Evolutionary conservation across 1,140 invertebrate species (phyloP).

Genomic region (Saccostrea glomerata): DNA sequence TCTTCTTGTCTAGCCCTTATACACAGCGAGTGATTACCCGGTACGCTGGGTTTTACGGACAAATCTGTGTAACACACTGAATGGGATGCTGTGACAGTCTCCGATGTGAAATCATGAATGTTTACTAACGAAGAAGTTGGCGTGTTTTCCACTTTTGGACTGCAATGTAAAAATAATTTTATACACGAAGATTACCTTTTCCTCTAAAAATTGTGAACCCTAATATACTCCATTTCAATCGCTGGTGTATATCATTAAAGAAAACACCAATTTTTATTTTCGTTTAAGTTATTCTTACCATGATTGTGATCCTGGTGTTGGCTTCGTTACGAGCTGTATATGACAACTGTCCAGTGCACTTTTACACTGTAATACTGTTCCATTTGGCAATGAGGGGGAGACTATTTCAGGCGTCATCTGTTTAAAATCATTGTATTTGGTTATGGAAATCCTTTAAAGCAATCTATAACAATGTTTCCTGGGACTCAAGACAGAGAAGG

Average conservation of each 20-base stretch:
- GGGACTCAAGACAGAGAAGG: too few relatives aligned
- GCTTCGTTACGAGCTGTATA: neutral
- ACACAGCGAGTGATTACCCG: neutral
- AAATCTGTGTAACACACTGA: neutral
- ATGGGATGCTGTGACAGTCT: neutral
- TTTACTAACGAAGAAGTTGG: neutral
- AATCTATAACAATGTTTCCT: too few relatives aligned
- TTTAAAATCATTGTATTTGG: neutral
- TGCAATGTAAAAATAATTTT: neutral
- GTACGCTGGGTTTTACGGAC: neutral
- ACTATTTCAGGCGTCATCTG: neutral
- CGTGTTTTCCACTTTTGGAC: neutral
- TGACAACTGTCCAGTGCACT: neutral
- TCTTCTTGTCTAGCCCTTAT: neutral
- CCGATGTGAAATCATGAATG: neutral
- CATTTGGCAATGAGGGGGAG: neutral
- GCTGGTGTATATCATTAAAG: too few relatives aligned
- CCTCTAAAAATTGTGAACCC: too few relatives aligned
- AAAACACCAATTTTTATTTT: too few relatives aligned
- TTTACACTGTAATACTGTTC: slow-evolving; percentile 12
- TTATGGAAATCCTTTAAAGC: too few relatives aligned
- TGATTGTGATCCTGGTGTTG: neutral
- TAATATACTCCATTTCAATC: too few relatives aligned
- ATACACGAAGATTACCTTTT: too few relatives aligned
- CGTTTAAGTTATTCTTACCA: neutral